Evolutionary conservation across 1,140 invertebrate genomes (phyloP), one percentile per base, ranked within the genome.

Genomic region (Xylocopa sonorina): DNA sequence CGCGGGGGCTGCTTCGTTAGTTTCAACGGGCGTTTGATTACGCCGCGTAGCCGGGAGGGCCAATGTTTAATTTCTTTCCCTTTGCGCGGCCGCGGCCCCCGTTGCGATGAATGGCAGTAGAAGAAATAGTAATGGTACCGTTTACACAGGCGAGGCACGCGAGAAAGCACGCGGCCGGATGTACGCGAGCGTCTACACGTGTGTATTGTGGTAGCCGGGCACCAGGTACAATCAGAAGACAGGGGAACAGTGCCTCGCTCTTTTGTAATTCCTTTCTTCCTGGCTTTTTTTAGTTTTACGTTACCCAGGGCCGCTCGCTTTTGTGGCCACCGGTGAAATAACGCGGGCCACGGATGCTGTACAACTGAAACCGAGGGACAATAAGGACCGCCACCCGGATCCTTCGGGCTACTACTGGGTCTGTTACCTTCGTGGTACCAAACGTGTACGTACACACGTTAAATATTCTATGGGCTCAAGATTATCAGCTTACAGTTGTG

Each of bases 11-110:
- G 48, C 48, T 79, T 78, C 27, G 68, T 58, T 68, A 74, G 66
- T 78, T 64, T 72, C 53, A n/a, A 60, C 41, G 46, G 69, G 72
- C 76, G 83, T 87, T 87, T 87, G 86, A 87, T 87, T 83, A 87
- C 74, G 74, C 51, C 34, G 41, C 78, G 48, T 83, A 85, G 86
- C 82, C 86, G 76, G 62, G 48, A 78, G 83, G 83, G 32, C 53
- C 48, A 50, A 84, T 87, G 86, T 87, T 87, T 87, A 87, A 87
- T 87, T 87, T 87, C 83, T 83, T 87, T 78, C 74, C 82, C 50
- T 73, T 43, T 48, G 78, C 69, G 46, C 29, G 69, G 74, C 64
- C 72, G 41, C 46, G 74, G 60, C 50, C 63, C 63, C 63, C 64
- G 75, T 64, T 51, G 68, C 75, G 53, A 83, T 74, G 75, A 86